phyloP scores from a whole-genome alignment of 2,113 vertebrate genomes.

The Sturnus vulgaris region DNA sequence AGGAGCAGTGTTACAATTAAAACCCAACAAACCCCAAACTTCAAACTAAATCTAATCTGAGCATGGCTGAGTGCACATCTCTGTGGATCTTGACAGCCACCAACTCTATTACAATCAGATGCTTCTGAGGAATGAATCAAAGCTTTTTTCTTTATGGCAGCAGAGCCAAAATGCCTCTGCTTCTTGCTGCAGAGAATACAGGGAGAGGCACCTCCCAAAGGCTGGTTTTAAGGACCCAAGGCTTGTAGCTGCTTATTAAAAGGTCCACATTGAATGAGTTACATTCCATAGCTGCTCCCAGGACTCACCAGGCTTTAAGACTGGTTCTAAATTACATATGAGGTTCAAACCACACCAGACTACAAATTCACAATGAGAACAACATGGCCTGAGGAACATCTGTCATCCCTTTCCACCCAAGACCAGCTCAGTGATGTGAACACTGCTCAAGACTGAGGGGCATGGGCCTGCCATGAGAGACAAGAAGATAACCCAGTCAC shows the following conservation, averaged over 20 bases:
- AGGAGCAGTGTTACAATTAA: not conserved
- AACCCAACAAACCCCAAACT: not conserved
- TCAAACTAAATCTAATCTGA: not conserved
- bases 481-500: not conserved
- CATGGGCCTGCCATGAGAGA: not conserved
- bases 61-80: not conserved
- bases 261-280: not conserved
- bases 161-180: not conserved
- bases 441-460: not conserved
- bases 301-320: not conserved
- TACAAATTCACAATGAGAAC: not conserved
- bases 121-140: not conserved
- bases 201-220: not conserved
- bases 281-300: not conserved
- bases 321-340: not conserved
- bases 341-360: not conserved
- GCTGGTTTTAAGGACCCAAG: not conserved
- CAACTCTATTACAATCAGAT: not conserved
- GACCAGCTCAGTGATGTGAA: not conserved
- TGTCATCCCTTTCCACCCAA: accelerated
- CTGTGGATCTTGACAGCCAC: not conserved
- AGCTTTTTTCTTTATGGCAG: not conserved
- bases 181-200: not conserved
- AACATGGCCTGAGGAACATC: not conserved
- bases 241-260: not conserved